These are phyloP conservation scores for Halotydeus destructor DNA, from an alignment of 1,140 invertebrate genomes.

Conservation along the genomic window DNA sequence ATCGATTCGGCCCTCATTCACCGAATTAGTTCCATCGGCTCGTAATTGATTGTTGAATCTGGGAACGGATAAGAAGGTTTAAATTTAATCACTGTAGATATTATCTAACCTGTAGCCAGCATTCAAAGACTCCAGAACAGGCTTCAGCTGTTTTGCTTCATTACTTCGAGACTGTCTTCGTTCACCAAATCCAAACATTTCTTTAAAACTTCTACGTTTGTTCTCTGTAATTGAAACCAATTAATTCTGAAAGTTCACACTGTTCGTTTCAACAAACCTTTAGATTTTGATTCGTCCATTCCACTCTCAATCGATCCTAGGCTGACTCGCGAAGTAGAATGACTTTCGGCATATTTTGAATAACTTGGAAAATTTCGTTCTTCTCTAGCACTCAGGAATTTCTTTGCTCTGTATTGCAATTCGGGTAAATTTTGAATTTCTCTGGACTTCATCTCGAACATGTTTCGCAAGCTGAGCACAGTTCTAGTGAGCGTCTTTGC, in stretches of 20 bases:
- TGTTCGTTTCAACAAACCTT: no score
- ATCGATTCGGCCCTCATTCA: conserved; percentile 26
- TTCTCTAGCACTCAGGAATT: conserved; percentile 20
- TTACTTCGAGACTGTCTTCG: not conserved
- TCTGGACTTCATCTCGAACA: not conserved
- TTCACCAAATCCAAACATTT: not conserved
- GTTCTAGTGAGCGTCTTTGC: conserved; percentile 77
- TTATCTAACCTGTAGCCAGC: not conserved
- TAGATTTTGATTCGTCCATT: no score
- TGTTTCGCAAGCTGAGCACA: conserved; percentile 2
- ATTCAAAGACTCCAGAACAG: not conserved
- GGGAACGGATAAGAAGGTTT: conserved; percentile 1
- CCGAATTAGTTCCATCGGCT: conserved; percentile 20
- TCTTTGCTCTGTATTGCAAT: conserved; percentile 35
- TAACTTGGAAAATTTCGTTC: no score
- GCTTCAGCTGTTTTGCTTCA: not conserved
- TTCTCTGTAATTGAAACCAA: no score
- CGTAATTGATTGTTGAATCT: conserved; percentile 13
- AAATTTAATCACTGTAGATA: not conserved
- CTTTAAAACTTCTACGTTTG: no score
- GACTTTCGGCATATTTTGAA: no score
- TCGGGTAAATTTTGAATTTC: conserved; percentile 37
- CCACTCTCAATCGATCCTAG: no score
- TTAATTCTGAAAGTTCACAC: no score
- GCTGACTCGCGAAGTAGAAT: no score